Conservation (phyloP, 2,888 invertebrate genomes). For the Synanthedon formicaeformis region DNA sequence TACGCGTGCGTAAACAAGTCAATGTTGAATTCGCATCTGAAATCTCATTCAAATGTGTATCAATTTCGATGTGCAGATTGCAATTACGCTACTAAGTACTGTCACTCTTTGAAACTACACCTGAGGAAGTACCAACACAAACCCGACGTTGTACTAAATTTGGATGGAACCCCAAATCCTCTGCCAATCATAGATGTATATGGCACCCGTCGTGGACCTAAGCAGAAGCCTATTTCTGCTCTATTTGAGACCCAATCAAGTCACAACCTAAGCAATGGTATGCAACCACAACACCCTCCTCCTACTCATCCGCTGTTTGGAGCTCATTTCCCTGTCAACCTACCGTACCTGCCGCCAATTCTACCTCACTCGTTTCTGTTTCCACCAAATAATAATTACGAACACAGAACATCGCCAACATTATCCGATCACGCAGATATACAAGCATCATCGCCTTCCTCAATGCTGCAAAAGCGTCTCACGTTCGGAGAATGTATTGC, state of each 20-base stretch:
- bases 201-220: slow-evolving; percentile 89
- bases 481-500: slow-evolving; percentile 33
- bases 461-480: slow-evolving; percentile 49
- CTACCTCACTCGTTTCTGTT: slow-evolving; percentile 61
- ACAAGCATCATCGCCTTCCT: slow-evolving; percentile 35
- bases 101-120: slow-evolving; percentile 96
- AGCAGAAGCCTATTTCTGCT: slow-evolving; percentile 64
- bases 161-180: slow-evolving; percentile 90
- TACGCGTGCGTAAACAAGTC: slow-evolving; percentile 98
- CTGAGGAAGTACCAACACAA: slow-evolving; percentile 91
- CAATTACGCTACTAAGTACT: slow-evolving; percentile 97
- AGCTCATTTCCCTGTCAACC: slow-evolving; percentile 53
- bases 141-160: slow-evolving; percentile 90
- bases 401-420: slow-evolving; percentile 40
- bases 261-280: slow-evolving; percentile 26
- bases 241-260: slow-evolving; percentile 44
- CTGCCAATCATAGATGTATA: slow-evolving; percentile 90
- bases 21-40: slow-evolving; percentile 98
- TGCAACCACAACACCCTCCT: slow-evolving; percentile 30
- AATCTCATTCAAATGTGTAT: slow-evolving; percentile 93
- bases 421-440: slow-evolving; percentile 28
- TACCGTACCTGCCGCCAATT: slow-evolving; percentile 59
- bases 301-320: slow-evolving; percentile 53
- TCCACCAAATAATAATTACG: slow-evolving; percentile 60
- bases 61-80: slow-evolving; percentile 95